Conservation (phyloP, 2,113 vertebrate species). For the Garra rufa region DNA sequence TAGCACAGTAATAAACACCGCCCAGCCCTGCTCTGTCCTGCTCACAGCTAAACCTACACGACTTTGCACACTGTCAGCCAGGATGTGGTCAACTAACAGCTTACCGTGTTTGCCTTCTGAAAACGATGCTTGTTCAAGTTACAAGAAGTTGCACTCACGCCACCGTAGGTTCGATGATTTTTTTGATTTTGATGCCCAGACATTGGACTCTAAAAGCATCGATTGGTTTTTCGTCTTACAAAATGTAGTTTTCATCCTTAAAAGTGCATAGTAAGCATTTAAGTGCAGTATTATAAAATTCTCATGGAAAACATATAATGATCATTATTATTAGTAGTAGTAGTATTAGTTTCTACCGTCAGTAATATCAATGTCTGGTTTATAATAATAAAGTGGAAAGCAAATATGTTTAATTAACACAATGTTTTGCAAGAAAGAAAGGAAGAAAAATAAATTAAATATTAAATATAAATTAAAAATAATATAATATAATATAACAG, state of each 20-base stretch:
- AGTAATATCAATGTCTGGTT: too few species aligned
- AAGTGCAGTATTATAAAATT: not conserved
- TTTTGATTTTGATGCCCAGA: too few species aligned
- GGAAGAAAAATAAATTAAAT: too few species aligned
- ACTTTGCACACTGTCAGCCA: conserved; percentile 39
- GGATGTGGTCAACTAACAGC: conserved; percentile 37
- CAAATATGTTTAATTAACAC: too few species aligned
- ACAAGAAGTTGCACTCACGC: conserved; percentile 1
- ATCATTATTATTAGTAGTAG: too few species aligned
- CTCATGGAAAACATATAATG: too few species aligned
- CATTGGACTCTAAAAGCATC: not conserved
- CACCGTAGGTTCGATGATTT: not conserved
- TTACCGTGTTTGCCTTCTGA: not conserved
- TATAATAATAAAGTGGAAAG: too few species aligned
- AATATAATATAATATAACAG: too few species aligned
- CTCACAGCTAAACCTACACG: conserved; percentile 29
- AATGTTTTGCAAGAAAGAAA: too few species aligned
- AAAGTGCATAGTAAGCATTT: not conserved
- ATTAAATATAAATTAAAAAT: too few species aligned
- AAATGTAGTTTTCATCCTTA: not conserved
- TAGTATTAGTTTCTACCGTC: too few species aligned
- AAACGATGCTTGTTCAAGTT: conserved; percentile 1
- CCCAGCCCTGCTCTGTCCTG: conserved; percentile 40
- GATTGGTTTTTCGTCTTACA: not conserved
- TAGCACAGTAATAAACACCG: conserved; percentile 54